These are phyloP conservation scores for Momotus momota DNA, from an alignment of 2,797 vertebrate genomes.

Conservation along the genomic window DNA sequence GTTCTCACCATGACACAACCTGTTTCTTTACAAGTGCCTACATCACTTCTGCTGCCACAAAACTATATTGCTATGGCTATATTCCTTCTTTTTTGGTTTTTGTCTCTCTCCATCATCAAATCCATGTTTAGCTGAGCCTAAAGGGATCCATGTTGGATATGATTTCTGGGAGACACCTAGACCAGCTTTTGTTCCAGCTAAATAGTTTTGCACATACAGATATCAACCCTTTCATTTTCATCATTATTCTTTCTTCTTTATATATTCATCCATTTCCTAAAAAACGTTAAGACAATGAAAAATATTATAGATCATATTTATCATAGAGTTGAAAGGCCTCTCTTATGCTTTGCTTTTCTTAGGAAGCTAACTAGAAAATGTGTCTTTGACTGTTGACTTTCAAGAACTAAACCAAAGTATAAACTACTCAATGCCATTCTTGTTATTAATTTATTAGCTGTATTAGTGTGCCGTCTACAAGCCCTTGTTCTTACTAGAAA, in stretches of 20 bases:
- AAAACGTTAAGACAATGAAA: background rate
- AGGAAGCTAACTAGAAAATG: background rate
- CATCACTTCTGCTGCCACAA: background rate
- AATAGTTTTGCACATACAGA: background rate
- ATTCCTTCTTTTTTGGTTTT: background rate
- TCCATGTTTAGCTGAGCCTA: background rate
- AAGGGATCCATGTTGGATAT: background rate
- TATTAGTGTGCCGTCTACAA: background rate
- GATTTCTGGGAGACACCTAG: background rate
- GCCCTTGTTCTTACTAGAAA: background rate
- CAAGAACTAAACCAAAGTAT: background rate
- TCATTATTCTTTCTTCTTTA: background rate
- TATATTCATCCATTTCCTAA: background rate
- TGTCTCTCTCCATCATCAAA: background rate
- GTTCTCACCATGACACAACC: background rate
- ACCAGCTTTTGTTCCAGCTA: background rate
- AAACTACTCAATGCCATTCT: background rate
- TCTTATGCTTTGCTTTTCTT: background rate
- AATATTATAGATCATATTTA: background rate
- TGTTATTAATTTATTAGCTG: background rate
- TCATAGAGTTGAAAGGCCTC: background rate
- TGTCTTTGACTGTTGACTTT: background rate
- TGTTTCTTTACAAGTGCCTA: background rate
- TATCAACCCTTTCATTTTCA: background rate
- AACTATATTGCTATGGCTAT: background rate